Evolutionary conservation across 2,797 vertebrate genomes (phyloP).

Genomic region (Erethizon dorsatum): DNA sequence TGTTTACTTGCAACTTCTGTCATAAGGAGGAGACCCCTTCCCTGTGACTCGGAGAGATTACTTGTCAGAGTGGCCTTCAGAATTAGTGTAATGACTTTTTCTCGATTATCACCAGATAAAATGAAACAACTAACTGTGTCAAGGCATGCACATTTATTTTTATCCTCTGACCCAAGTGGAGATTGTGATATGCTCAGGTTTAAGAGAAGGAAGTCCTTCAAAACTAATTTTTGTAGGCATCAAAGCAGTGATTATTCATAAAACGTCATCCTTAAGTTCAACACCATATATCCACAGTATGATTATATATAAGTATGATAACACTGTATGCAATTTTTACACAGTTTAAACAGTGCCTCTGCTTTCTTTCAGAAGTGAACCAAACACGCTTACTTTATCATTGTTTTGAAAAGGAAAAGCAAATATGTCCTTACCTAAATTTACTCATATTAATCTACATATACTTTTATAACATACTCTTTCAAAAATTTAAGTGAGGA

Average conservation of each 20-base stretch:
- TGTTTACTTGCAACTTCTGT: constrained; percentile 25
- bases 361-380: constrained; percentile 54
- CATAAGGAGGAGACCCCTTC: background rate
- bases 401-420: constrained; percentile 39
- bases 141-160: background rate
- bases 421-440: constrained; percentile 44
- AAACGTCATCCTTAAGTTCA: background rate
- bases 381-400: constrained; percentile 10
- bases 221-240: constrained; percentile 12
- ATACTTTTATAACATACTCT: constrained; percentile 48
- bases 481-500: constrained; percentile 53
- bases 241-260: constrained; percentile 32
- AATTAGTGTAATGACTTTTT: constrained; percentile 40
- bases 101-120: constrained; percentile 19
- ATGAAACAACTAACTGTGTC: background rate
- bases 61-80: background rate
- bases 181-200: background rate
- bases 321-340: background rate
- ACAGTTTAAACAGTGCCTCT: background rate
- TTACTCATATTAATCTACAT: constrained; percentile 3
- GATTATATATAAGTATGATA: background rate
- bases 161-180: constrained; percentile 10
- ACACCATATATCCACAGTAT: background rate
- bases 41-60: background rate
- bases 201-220: constrained; percentile 59